phyloP scores from a whole-genome alignment of 2,113 vertebrate genomes.

The Isichthys henryi region DNA sequence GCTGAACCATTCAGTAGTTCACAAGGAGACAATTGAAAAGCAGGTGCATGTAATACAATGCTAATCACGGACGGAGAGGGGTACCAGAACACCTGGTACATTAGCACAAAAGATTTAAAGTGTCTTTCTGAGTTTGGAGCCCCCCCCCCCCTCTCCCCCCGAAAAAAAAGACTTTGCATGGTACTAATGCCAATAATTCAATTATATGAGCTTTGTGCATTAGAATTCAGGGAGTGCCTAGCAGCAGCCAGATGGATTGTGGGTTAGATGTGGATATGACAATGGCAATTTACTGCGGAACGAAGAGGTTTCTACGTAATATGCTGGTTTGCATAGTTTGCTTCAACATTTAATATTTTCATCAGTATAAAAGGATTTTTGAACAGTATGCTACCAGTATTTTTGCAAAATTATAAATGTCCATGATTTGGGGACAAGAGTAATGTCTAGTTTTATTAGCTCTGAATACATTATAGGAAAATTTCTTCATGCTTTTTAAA shows the following conservation, averaged over 20 bases:
- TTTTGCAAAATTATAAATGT: background rate
- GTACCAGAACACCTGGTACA: background rate
- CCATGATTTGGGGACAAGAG: background rate
- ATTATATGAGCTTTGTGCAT: background rate
- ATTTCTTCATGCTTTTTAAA: background rate
- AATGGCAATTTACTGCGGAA: background rate
- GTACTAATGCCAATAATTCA: background rate
- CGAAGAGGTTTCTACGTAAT: background rate
- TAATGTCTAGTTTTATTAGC: background rate
- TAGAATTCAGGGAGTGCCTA: background rate
- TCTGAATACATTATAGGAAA: background rate
- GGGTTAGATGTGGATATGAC: background rate
- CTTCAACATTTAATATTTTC: background rate
- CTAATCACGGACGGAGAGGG: background rate
- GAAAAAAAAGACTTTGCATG: background rate
- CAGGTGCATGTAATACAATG: background rate
- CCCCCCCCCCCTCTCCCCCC: no score
- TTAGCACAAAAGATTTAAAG: background rate
- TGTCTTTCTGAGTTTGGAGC: background rate
- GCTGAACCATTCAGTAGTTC: background rate
- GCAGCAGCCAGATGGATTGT: background rate
- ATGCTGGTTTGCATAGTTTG: background rate
- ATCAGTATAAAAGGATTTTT: background rate
- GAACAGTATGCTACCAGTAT: background rate
- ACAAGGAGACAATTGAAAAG: background rate